Conservation (phyloP, 1,140 invertebrate species). For the Ylistrum balloti region DNA sequence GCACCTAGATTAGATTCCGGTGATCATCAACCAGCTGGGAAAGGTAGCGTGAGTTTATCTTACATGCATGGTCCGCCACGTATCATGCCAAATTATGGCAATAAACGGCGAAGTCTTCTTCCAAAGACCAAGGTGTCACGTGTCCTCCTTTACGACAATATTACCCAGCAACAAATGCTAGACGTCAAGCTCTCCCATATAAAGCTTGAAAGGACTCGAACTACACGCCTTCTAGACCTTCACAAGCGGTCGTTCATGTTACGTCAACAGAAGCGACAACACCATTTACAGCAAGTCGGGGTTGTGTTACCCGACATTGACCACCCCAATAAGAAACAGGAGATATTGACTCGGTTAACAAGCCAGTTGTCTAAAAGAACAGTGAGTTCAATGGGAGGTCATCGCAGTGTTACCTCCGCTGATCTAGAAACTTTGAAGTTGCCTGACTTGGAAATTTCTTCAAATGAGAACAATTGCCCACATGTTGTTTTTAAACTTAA, state of each 20-base stretch:
- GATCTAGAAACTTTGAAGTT: conserved; percentile 64
- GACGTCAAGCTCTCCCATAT: conserved; percentile 74
- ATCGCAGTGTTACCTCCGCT: conserved; percentile 7
- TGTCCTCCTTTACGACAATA: conserved; percentile 79
- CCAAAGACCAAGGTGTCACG: conserved; percentile 76
- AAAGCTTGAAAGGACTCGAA: conserved; percentile 68
- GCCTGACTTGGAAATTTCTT: conserved; percentile 51
- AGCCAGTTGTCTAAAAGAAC: neutral
- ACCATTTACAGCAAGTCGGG: conserved; percentile 54
- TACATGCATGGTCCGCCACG: conserved; percentile 78
- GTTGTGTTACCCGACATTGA: conserved; percentile 52
- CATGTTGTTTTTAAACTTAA: conserved; percentile 71
- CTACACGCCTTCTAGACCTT: conserved; percentile 68
- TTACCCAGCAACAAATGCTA: conserved; percentile 77
- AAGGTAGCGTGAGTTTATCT: neutral
- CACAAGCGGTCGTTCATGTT: conserved; percentile 72
- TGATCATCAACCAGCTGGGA: neutral
- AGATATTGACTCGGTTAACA: neutral
- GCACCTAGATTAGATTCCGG: neutral
- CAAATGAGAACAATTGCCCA: conserved; percentile 56
- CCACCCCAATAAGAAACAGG: conserved; percentile 41
- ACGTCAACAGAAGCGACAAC: conserved; percentile 68
- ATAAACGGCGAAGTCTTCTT: conserved; percentile 64
- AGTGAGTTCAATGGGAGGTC: no score
- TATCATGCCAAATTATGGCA: conserved; percentile 79